Base-by-base conservation (phyloP, 2,888 invertebrate species). In the Margaritifera margaritifera region DNA sequence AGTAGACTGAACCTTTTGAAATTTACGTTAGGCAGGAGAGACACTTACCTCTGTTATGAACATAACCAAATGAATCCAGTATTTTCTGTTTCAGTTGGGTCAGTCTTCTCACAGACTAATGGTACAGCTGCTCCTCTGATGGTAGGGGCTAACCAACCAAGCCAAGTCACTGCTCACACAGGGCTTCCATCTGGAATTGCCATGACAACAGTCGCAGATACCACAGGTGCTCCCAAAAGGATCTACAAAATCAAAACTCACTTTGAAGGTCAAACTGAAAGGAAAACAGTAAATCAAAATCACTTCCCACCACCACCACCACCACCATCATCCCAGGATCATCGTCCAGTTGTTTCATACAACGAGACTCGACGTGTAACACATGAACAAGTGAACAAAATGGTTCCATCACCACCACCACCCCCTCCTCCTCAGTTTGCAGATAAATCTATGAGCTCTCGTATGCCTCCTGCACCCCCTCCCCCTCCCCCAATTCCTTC, bases 401-500 rank as follows among this genome's bases (percentile, higher is more conserved):
- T 69, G 19, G 42, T 61, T n/a, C 65, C 90, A 4, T 78, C 80
- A 20, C 72, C 74, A 31, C 64, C 75, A n/a, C 80, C 82, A 19
- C 79, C 79, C n/a, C 80, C 81, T 15, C 75, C 80, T 11, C 60
- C 67, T 22, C 70, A 71, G 62, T 79, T 76, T 67, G 75, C 75
- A 19, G 75, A 78, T 56, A 65, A 71, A 42, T 31, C 62, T 0
- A 53, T 57, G 31, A 75, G 67, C 19, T 79, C 80, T 6, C 65
- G 79, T 53, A 80, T 79, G 80, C 70, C 74, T 6, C 74, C 66
- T 22, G 74, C 64, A 31, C 78, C 80, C 11, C 80, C 82, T 6
- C 77, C 81, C 25, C 80, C 82, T 19, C 81, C 82, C 51, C 82
- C 84, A 15, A 90, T 89, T 92, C 94, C n/a, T 0, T 96, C 96